A percentile compares a stretch with the other conserved stretches of the same genome.
phyloP scores from a whole-genome alignment of 2,888 invertebrate genomes.

The Tribolium freemani region DNA sequence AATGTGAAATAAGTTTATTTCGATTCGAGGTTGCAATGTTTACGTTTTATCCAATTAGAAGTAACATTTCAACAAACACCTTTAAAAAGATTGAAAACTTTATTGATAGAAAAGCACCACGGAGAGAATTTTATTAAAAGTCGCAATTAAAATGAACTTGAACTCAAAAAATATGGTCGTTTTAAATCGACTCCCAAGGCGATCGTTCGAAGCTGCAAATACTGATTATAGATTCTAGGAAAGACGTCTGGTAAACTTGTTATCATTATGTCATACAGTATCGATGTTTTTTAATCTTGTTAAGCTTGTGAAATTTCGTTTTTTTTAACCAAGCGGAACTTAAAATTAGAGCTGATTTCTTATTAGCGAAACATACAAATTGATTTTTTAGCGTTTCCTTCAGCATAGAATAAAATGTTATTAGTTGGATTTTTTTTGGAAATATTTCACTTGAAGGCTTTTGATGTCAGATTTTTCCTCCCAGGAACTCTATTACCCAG shows the following conservation, averaged over 20 bases:
- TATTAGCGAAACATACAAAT: not conserved
- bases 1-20: not conserved
- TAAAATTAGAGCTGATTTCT: not conserved
- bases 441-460: not conserved
- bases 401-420: not conserved
- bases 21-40: not conserved
- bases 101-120: not conserved
- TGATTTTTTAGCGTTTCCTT: not conserved
- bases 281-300: not conserved
- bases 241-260: slow-evolving; percentile 12
- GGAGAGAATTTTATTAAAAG: slow-evolving; percentile 11
- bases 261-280: slow-evolving; percentile 15
- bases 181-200: slow-evolving; percentile 5
- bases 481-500: slow-evolving; percentile 3
- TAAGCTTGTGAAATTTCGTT: not conserved
- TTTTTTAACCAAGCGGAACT: not conserved
- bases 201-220: slow-evolving; percentile 9
- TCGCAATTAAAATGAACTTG: not conserved
- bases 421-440: not conserved
- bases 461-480: not conserved
- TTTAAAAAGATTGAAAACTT: not conserved
- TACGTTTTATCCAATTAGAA: not conserved
- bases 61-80: not conserved
- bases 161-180: not conserved
- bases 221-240: slow-evolving; percentile 13